Evolutionary conservation across 2,113 vertebrate species (phyloP), one percentile per base, ranked within the genome.

Genomic region (Smithornis capensis): DNA sequence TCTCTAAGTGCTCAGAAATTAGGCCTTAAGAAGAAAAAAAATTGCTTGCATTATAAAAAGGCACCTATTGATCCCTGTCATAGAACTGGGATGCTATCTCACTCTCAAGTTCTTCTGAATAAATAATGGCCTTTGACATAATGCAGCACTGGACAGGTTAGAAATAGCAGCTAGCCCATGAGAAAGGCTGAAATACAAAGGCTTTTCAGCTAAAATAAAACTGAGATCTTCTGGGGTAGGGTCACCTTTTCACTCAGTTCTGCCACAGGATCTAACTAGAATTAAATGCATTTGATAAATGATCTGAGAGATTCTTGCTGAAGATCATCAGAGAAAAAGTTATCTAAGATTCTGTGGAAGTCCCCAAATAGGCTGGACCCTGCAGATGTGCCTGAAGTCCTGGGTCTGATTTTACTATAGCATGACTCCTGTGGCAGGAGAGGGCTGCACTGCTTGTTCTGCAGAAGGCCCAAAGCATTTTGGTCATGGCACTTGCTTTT

Each of bases 51-150:
- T 73, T 90, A 59, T 49, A 89, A 42, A 80, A 80, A 89, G 21
- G 31, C 52, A 77, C 7, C 27, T 96, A 83, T 93, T 71, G 79
- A 95, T 96, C 56, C 55, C 44, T 87, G 40, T 45, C 57, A 77
- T 15, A 80, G 44, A 82, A 49, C 6, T 10, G 37, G 33, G 27
- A 75, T 91, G 35, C n/a, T 63, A 65, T 94, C 55, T 93, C 63
- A 80, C 56, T 5, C 75, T 67, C 35, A 50, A 40, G 44, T 78
- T 81, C 89, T 92, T 50, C 57, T 95, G 84, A 95, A 96, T 96
- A 95, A 96, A 93, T 93, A 92, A 95, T 88, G 14, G 33, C 44
- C 60, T 97, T 95, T 95, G 85, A 90, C 79, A 95, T 85, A 92
- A 93, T 77, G 60, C 85, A 81, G 83, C 64, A 67, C 38, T 70